Evolutionary conservation across 1,140 invertebrate species (phyloP).

Genomic region (Cotesia glomerata): DNA sequence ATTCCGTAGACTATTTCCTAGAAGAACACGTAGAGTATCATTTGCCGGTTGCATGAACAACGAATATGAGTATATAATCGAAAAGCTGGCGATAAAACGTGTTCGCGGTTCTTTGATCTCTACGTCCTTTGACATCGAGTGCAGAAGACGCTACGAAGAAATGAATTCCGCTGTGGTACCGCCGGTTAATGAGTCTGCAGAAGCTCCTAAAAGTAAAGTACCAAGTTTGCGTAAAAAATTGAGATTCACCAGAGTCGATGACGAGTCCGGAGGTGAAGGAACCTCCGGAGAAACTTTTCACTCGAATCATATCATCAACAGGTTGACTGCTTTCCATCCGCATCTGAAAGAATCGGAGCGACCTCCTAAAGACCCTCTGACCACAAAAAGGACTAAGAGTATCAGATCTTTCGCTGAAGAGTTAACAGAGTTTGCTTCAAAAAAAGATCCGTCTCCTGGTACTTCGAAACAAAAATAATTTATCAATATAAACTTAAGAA

Average conservation of each 20-base stretch:
- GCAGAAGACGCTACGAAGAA: conserved; percentile 8
- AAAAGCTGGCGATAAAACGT: conserved; percentile 33
- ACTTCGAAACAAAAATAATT: background rate
- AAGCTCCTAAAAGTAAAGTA: background rate
- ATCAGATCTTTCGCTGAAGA: conserved; percentile 30
- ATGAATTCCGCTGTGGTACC: conserved; percentile 1
- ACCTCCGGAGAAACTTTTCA: background rate
- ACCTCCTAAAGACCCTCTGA: conserved; percentile 30
- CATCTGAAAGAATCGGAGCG: conserved; percentile 33
- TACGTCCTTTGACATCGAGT: conserved; percentile 20
- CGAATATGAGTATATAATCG: conserved; percentile 32
- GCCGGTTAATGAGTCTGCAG: background rate
- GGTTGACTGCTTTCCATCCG: conserved; percentile 30
- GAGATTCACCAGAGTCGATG: background rate
- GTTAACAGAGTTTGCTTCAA: conserved; percentile 30
- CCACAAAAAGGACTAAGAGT: conserved; percentile 20
- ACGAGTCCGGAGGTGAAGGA: background rate
- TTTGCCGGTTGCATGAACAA: background rate
- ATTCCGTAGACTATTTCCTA: background rate
- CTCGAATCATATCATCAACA: conserved; percentile 7
- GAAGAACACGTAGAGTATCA: background rate
- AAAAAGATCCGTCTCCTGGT: conserved; percentile 3
- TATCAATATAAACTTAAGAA: no score
- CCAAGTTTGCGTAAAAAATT: background rate
- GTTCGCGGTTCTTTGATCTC: conserved; percentile 23